Percentiles rank a stretch among this genome's conserved stretches.
These are phyloP conservation scores for Micrastur ruficollis DNA, from an alignment of 2,797 vertebrate genomes.

Conservation along the genomic window DNA sequence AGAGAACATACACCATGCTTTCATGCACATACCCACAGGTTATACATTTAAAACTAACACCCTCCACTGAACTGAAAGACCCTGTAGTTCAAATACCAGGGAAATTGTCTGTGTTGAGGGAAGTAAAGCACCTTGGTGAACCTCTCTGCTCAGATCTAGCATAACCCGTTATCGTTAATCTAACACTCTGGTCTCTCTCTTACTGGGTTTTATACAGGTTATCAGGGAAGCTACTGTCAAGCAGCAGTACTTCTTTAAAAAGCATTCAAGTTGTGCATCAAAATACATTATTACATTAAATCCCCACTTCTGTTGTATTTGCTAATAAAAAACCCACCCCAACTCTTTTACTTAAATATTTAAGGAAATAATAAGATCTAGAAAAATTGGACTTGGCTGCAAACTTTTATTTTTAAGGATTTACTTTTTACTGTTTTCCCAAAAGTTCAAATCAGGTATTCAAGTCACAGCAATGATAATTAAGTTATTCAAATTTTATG, in stretches of 20 bases:
- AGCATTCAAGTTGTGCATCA: not conserved
- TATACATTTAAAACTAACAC: too few relatives aligned
- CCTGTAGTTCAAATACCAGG: fast-evolving
- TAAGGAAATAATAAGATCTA: not conserved
- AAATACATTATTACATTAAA: not conserved
- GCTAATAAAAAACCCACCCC: not conserved
- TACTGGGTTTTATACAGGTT: fast-evolving
- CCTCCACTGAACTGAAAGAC: not conserved
- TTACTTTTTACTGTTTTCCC: not conserved
- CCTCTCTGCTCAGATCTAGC: not conserved
- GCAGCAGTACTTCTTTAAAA: not conserved
- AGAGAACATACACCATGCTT: not conserved
- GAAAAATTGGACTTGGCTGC: not conserved
- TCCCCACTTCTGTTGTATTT: not conserved
- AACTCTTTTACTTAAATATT: not conserved
- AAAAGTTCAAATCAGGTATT: not conserved
- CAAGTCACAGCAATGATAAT: not conserved
- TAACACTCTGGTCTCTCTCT: fast-evolving
- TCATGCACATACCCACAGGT: not conserved
- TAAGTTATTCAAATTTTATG: not conserved
- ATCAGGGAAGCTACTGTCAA: not conserved
- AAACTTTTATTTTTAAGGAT: not conserved
- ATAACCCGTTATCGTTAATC: fast-evolving
- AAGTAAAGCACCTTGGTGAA: not conserved
- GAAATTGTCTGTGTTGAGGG: not conserved